phyloP scores from a whole-genome alignment of 64 coral and sea anemone genomes.

The Stichodactyla mertensii region DNA sequence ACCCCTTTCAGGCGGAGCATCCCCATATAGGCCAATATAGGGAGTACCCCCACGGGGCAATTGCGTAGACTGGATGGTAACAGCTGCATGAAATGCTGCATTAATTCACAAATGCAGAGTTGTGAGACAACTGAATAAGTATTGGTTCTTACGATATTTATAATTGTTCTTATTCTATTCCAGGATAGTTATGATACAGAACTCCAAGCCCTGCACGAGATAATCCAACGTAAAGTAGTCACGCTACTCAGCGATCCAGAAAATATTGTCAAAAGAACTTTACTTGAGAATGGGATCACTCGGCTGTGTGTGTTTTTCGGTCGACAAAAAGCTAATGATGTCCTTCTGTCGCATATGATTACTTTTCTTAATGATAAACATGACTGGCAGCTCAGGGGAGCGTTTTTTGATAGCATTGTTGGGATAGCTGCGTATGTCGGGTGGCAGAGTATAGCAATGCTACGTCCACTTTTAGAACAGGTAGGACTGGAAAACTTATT shows the following conservation, averaged over 20 bases:
- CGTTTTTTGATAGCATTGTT: constrained; percentile 96
- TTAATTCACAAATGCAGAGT: too few relatives aligned
- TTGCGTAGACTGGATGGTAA: too few relatives aligned
- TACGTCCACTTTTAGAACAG: constrained; percentile 86
- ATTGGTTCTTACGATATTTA: background rate
- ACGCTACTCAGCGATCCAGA: constrained; percentile 86
- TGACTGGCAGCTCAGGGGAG: constrained; percentile 90
- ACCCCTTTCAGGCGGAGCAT: too few relatives aligned
- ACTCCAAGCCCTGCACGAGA: constrained; percentile 58
- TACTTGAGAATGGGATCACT: constrained; percentile 94
- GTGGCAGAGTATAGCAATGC: constrained; percentile 95
- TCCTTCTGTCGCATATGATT: constrained; percentile 92
- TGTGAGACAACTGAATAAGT: background rate
- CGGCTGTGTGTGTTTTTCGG: constrained; percentile 96
- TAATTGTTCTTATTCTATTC: background rate
- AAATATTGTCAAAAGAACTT: constrained; percentile 93
- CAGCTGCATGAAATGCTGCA: too few relatives aligned
- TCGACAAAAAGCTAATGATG: constrained; percentile 95
- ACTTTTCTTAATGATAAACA: constrained; percentile 96
- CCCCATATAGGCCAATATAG: too few relatives aligned
- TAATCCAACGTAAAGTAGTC: constrained; percentile 67
- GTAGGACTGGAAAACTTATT: constrained; percentile 10
- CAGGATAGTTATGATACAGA: constrained; percentile 73
- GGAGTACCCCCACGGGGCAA: too few relatives aligned
- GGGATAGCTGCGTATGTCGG: constrained; percentile 94